Evolutionary conservation across 2,888 invertebrate genomes (phyloP), one percentile per base, ranked within the genome.

Genomic region (Agonum fuliginosum): DNA sequence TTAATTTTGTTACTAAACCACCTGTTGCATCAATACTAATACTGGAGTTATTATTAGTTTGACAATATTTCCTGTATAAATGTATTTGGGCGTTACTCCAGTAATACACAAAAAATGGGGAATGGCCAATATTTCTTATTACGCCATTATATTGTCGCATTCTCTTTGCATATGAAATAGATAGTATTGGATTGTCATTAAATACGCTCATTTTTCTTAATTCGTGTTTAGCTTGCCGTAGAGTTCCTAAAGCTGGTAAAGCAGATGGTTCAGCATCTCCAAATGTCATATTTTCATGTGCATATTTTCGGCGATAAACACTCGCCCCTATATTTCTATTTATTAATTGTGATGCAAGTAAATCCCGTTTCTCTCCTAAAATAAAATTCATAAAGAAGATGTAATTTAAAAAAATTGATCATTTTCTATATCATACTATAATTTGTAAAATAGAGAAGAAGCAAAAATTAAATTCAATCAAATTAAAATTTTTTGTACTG

Each of bases 31-130:
- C 48, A 19, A 19, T 48, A 48, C 19, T 19, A 1, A 20, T 48
- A n/a, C n/a, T n/a, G n/a, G n/a, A n/a, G n/a, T n/a, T n/a, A n/a
- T n/a, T n/a, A n/a, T n/a, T n/a, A n/a, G n/a, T 43, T 20, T 41
- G 14, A 34, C 30, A 48, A 67, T 67, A 51, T 17, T 19, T 37
- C 67, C 54, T 75, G 20, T 24, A 75, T 6, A 75, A 20, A 14
- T 62, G 65, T 46, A 75, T 67, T 75, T 75, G 75, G 19, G 6
- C 19, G 17, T 75, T 75, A 22, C 48, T 46, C 65, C 75, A 65
- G 4, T 75, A 75, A 20, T 75, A 65, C 4, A 75, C 75, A 75
- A 24, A 46, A 67, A 75, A 75, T 20, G 19, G 48, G 6, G 48
- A 48, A 19, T 48, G 48, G 19, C 48, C 48, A 48, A 48, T 48